Evolutionary conservation across 2,113 vertebrate genomes (phyloP).

Genomic region (Sinocyclocheilus maitianheensis): DNA sequence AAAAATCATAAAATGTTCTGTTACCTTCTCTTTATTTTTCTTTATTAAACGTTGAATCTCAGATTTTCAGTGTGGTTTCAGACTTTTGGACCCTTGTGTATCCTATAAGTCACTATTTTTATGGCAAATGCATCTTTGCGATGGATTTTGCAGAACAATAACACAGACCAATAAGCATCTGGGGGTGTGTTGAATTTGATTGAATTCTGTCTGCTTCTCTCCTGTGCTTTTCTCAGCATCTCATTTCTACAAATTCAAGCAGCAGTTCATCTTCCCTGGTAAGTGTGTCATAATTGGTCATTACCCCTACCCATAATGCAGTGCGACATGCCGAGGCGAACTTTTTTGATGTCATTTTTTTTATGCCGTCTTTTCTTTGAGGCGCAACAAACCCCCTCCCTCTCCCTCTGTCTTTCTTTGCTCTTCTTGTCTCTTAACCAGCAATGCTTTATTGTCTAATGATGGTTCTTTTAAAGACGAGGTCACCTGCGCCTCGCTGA

Average conservation of each 20-base stretch:
- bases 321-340: constrained; percentile 40
- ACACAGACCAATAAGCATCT: constrained; percentile 1
- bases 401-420: neutral
- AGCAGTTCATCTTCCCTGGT: constrained; percentile 99
- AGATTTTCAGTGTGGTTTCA: neutral
- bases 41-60: neutral
- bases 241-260: constrained; percentile 98
- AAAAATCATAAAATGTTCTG: neutral
- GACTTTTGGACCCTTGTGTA: neutral
- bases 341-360: constrained; percentile 66
- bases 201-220: constrained; percentile 38
- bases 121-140: neutral
- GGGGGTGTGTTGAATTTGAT: constrained; percentile 9
- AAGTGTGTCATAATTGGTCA: constrained; percentile 63
- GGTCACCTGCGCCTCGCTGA: constrained; percentile 14
- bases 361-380: constrained; percentile 51
- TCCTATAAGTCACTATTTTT: neutral
- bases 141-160: constrained; percentile 29
- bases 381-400: constrained; percentile 50
- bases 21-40: neutral
- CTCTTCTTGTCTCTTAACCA: constrained; percentile 31
- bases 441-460: constrained; percentile 40
- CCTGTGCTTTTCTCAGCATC: constrained; percentile 79
- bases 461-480: constrained; percentile 41
- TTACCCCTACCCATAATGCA: constrained; percentile 63